A percentile compares a stretch with the other conserved stretches of the same genome.
Evolutionary conservation across 2,797 vertebrate species (phyloP).

Genomic region (Danio kyathit): DNA sequence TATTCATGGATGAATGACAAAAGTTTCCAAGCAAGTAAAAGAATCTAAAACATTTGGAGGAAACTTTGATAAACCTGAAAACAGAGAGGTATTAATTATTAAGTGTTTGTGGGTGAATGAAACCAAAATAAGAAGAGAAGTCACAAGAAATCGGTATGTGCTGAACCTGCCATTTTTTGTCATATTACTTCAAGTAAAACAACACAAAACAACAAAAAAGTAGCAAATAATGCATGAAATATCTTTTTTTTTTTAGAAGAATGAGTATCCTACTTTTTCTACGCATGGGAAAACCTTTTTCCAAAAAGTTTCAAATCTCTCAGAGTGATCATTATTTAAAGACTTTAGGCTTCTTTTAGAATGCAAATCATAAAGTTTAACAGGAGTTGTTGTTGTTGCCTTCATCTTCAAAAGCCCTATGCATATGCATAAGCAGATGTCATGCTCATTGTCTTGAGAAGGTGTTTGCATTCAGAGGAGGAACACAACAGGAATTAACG

Average conservation of each 20-base stretch:
- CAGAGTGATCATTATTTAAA: constrained; percentile 12
- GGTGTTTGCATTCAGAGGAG: neutral
- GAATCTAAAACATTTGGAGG: neutral
- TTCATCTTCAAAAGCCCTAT: constrained; percentile 22
- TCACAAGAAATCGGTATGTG: neutral
- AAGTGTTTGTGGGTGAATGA: constrained; percentile 1
- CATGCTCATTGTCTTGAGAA: neutral
- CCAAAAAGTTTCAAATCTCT: neutral
- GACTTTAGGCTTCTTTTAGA: neutral
- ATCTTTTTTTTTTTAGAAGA: neutral
- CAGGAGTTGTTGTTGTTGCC: neutral
- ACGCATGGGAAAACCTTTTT: neutral
- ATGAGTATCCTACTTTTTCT: neutral
- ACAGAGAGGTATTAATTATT: constrained; percentile 44
- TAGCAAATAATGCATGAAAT: neutral
- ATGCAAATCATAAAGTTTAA: constrained; percentile 11
- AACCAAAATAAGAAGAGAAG: constrained; percentile 27
- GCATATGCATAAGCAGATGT: constrained; percentile 5
- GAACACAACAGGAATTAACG: neutral
- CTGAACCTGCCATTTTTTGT: neutral
- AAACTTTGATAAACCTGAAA: constrained; percentile 30
- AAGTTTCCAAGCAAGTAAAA: constrained; percentile 34
- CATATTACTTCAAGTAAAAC: neutral
- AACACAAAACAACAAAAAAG: neutral
- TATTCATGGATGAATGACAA: constrained; percentile 1